A percentile compares a stretch with the other conserved stretches of the same genome.
phyloP scores from a whole-genome alignment of 1,140 invertebrate species.

The Formica exsecta region DNA sequence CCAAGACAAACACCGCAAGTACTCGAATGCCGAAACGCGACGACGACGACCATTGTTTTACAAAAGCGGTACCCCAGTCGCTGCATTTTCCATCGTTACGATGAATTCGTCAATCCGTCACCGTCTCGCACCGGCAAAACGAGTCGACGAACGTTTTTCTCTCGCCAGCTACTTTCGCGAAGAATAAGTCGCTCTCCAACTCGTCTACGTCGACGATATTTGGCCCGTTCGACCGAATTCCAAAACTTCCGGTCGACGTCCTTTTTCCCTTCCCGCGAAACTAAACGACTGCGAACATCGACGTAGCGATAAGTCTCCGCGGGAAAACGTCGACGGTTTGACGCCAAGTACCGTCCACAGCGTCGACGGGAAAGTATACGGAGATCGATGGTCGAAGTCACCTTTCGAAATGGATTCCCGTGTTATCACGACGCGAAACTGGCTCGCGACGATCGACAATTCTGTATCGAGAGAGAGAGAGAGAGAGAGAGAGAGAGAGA shows the following conservation, averaged over 20 bases:
- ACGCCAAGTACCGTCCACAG: constrained; percentile 28
- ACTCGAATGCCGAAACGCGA: constrained; percentile 12
- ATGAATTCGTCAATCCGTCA: constrained; percentile 75
- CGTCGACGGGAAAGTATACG: constrained; percentile 45
- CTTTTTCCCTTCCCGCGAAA: constrained; percentile 18
- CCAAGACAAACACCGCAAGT: constrained; percentile 7
- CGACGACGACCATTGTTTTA: constrained; percentile 69
- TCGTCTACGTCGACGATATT: constrained; percentile 57
- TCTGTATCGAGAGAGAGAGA: not conserved
- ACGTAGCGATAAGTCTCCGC: constrained; percentile 46
- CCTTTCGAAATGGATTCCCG: constrained; percentile 53
- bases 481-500: not conserved
- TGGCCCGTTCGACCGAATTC: constrained; percentile 59
- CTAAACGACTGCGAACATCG: constrained; percentile 67
- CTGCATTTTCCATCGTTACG: constrained; percentile 1
- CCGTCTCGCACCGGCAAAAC: constrained; percentile 17
- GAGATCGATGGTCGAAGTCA: constrained; percentile 57
- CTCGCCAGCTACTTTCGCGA: constrained; percentile 56
- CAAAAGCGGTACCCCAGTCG: constrained; percentile 55
- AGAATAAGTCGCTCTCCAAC: constrained; percentile 66
- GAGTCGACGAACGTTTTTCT: constrained; percentile 28
- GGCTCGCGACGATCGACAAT: not conserved
- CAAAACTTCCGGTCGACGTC: constrained; percentile 70
- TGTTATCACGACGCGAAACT: constrained; percentile 11
- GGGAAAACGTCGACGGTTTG: constrained; percentile 54